Evolutionary conservation across 2,113 vertebrate genomes (phyloP), one percentile per base, ranked within the genome.

Genomic region (Spea multiplicata): DNA sequence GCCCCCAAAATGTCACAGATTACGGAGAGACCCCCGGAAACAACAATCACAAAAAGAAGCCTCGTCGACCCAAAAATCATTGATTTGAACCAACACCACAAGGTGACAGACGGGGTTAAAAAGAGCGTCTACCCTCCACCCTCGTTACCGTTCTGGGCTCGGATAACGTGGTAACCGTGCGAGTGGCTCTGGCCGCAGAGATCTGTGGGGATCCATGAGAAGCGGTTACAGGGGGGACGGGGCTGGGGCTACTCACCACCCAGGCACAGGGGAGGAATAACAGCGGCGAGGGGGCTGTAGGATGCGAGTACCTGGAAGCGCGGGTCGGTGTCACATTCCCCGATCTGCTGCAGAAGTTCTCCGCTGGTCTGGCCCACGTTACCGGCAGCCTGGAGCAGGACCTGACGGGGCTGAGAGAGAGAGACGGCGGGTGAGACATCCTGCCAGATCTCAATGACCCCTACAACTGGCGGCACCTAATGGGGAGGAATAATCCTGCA

Each of bases 341-440:
- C 96, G 0, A 98, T 99, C 85, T 99, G 96, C 78, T 97, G 96
- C 82, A 99, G 93, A 83, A 98, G 88, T 84, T 98, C 97, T 53
- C 96, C 96, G 0, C 97, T 99, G 77, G 95, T 92, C 89, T 98
- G 96, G 55, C 97, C 97, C 81, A 99, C 97, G 0, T 95, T 94
- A 73, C 97, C 96, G 0, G 97, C 97, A 49, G 97, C 97, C 87
- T 98, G 97, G 66, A 99, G 91, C 79, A 99, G 91, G 87, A 90
- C 95, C 93, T 99, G 97, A 52, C 95, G 95, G 81, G 96, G 97
- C 97, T 99, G 85, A 64, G 45, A 14, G 53, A 17, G 75, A n/a
- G 14, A 16, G 14, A n/a, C 12, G 52, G 30, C 13, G 55, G 61
- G 62, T 65, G 47, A 66, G 44, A 4, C 66, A 47, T 5, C 4